Percentiles rank a stretch among this genome's conserved stretches.
Conservation (phyloP, 2,113 vertebrate species). For the Muscicapa adusta region DNA sequence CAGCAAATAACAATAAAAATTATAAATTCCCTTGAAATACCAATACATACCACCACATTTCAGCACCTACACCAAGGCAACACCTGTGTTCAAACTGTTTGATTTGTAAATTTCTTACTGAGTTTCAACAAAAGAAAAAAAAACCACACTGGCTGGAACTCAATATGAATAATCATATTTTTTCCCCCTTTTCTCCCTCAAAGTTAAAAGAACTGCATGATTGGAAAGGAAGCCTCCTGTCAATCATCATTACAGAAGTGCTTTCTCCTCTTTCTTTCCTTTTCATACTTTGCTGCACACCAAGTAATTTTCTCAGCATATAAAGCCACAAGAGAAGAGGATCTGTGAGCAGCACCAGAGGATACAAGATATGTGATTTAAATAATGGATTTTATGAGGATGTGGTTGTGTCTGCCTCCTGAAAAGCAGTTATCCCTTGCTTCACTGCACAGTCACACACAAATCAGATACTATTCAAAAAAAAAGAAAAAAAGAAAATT, state of each 20-base stretch:
- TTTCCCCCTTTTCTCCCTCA: not conserved
- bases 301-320: not conserved
- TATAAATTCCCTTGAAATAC: not conserved
- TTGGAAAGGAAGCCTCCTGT: conserved; percentile 21
- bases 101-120: not conserved
- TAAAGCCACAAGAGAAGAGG: not conserved
- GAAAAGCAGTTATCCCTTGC: not conserved
- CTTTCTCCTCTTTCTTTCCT: not conserved
- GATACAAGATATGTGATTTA: not conserved
- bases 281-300: not conserved
- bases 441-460: not conserved
- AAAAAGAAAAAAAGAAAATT: too few species aligned
- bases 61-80: not conserved
- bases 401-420: not conserved
- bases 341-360: not conserved
- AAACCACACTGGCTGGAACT: not conserved
- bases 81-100: not conserved
- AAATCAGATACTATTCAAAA: not conserved
- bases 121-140: not conserved
- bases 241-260: conserved; percentile 17
- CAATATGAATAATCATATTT: not conserved
- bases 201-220: not conserved
- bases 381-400: not conserved
- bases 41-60: not conserved
- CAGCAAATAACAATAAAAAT: not conserved